Percentiles rank a stretch among this genome's conserved stretches.
Conservation (phyloP, 2,888 invertebrate genomes). For the Empis livida region DNA sequence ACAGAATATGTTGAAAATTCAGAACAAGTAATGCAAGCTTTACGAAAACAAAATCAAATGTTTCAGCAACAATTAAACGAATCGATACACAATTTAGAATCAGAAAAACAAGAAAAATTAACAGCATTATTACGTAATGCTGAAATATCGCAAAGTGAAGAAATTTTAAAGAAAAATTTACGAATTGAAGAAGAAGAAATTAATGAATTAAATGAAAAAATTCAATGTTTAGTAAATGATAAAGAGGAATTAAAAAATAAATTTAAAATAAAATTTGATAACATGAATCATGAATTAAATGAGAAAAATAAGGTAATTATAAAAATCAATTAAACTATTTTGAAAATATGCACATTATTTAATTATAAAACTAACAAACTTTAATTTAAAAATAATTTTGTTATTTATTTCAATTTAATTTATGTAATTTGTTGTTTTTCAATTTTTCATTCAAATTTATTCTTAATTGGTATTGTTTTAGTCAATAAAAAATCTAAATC, state of each 20-base stretch:
- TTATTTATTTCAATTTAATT: no score
- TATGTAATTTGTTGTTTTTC: background rate
- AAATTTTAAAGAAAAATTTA: conserved; percentile 60
- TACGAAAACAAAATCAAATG: conserved; percentile 23
- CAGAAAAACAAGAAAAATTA: conserved; percentile 61
- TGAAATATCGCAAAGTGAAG: conserved; percentile 68
- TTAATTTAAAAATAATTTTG: no score
- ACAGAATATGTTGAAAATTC: conserved; percentile 30
- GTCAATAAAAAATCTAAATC: conserved; percentile 80
- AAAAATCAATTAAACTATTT: no score
- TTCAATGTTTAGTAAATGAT: conserved; percentile 30
- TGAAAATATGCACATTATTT: no score
- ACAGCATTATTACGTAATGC: conserved; percentile 63
- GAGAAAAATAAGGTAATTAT: conserved; percentile 47
- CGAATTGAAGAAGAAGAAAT: conserved; percentile 53
- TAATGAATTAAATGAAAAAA: conserved; percentile 42
- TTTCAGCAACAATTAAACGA: conserved; percentile 26
- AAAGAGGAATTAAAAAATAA: conserved; percentile 15
- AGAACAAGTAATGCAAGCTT: conserved; percentile 25
- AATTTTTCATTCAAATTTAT: background rate
- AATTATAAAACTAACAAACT: no score
- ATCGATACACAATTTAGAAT: conserved; percentile 22
- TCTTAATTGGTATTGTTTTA: conserved; percentile 26
- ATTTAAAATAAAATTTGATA: conserved; percentile 19
- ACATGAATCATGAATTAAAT: conserved; percentile 40